Evolutionary conservation across 2,113 vertebrate genomes (phyloP), one percentile per base, ranked within the genome.

Genomic region (Turdus rufiventris): DNA sequence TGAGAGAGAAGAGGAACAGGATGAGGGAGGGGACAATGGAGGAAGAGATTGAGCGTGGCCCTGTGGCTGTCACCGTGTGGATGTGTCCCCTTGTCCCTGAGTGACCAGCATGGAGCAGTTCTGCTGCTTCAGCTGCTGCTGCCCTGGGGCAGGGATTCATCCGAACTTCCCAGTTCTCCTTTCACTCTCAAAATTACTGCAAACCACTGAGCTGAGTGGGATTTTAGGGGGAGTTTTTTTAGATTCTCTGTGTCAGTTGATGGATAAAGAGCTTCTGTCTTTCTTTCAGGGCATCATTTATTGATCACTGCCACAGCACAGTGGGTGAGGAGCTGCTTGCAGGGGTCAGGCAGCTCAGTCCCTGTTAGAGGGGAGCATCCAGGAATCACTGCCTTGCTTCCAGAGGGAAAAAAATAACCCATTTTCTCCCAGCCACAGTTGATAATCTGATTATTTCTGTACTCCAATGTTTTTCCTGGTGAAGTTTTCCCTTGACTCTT

Each of bases 21-120:
- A 1, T 45, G 87, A 80, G 91, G 92, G 91, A 78, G 76, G 90
- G 83, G 62, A 89, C 83, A 56, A 24, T 61, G 77, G 17, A 79
- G 70, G 94, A 76, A 51, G 90, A 95, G 93, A 76, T 74, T 83
- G 89, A 89, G 85, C 14, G 62, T 58, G 33, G 74, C 65, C 71
- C 57, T 1, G 8, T 18, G 47, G 81, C 87, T 67, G 70, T 80
- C 63, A 48, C 54, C 2, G 2, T 47, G 7, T 2, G 3, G 33
- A 14, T 1, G 3, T 68, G 57, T 54, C 56, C 48, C 38, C 68
- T 73, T 50, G 40, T 88, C 56, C 67, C 34, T 21, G 1, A 5
- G 1, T 47, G 47, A n/a, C 68, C 43, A 1, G 45, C 26, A 14
- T 1, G 40, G 53, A 6, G 31, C 68, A 4, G 8, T 40, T 54